A percentile compares a stretch with the other conserved stretches of the same genome.
phyloP scores from a whole-genome alignment of 2,113 vertebrate species.

The Hoplias malabaricus region DNA sequence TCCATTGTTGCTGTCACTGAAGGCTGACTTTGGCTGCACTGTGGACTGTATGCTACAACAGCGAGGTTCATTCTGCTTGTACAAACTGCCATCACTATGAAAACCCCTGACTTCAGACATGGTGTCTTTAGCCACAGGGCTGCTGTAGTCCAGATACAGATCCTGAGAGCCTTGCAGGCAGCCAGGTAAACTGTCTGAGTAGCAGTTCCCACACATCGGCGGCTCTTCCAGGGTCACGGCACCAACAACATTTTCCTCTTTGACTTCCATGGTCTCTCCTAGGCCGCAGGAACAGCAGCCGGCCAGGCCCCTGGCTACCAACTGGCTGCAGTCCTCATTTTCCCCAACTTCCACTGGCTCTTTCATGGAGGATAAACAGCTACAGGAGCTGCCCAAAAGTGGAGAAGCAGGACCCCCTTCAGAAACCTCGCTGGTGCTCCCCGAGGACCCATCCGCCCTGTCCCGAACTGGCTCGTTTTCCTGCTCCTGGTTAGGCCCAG shows the following conservation, averaged over 20 bases:
- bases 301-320: slow-evolving; percentile 73
- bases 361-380: slow-evolving; percentile 66
- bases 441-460: slow-evolving; percentile 16
- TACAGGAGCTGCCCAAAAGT: slow-evolving; percentile 65
- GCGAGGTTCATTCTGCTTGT: slow-evolving; percentile 68
- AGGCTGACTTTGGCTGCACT: slow-evolving; percentile 35
- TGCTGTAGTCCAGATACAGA: slow-evolving; percentile 67
- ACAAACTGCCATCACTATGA: slow-evolving; percentile 37
- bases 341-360: slow-evolving; percentile 89
- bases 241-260: background rate
- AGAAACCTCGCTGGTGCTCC: slow-evolving; percentile 51
- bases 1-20: slow-evolving; percentile 41
- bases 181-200: slow-evolving; percentile 42
- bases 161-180: slow-evolving; percentile 59
- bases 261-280: slow-evolving; percentile 38
- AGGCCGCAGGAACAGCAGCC: slow-evolving; percentile 68
- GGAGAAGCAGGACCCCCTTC: slow-evolving; percentile 57
- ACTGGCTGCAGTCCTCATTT: slow-evolving; percentile 89
- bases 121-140: slow-evolving; percentile 45
- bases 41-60: slow-evolving; percentile 73
- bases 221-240: slow-evolving; percentile 59
- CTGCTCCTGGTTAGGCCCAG: slow-evolving; percentile 36
- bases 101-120: slow-evolving; percentile 46
- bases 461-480: slow-evolving; percentile 30
- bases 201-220: slow-evolving; percentile 52